phyloP scores from a whole-genome alignment of 1,140 invertebrate genomes.

The Hesperophylax magnus region DNA sequence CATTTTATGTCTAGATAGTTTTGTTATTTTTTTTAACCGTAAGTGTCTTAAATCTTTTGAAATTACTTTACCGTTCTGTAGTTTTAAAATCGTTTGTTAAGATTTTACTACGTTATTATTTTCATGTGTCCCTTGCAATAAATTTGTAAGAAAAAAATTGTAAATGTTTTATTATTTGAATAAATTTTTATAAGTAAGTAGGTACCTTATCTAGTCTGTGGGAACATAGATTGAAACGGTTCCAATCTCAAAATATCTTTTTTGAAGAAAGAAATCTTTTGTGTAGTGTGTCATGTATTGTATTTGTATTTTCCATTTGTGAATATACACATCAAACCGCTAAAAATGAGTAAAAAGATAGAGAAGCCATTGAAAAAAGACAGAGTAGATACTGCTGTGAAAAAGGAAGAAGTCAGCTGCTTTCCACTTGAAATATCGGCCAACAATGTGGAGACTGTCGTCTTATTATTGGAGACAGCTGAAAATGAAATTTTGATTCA shows the following conservation, averaged over 20 bases:
- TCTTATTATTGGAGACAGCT: slow-evolving; percentile 42
- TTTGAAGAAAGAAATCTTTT: not conserved
- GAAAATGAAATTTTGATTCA: slow-evolving; percentile 44
- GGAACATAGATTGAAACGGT: not conserved
- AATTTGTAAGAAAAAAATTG: not conserved
- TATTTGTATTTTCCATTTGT: too few relatives aligned
- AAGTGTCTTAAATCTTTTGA: not conserved
- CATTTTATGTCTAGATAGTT: slow-evolving; percentile 27
- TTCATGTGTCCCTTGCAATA: too few relatives aligned
- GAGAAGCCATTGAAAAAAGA: slow-evolving; percentile 43
- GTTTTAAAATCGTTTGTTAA: too few relatives aligned
- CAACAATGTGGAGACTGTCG: slow-evolving; percentile 45
- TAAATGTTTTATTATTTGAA: too few relatives aligned
- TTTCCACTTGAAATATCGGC: slow-evolving; percentile 47
- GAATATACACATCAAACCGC: not conserved
- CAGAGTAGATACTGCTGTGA: slow-evolving; percentile 22
- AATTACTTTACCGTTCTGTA: too few relatives aligned
- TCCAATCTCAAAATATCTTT: not conserved
- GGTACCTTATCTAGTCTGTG: too few relatives aligned
- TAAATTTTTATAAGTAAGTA: too few relatives aligned
- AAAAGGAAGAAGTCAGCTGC: slow-evolving; percentile 38
- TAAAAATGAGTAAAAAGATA: slow-evolving; percentile 24
- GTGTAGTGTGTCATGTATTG: too few relatives aligned
- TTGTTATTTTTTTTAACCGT: not conserved
- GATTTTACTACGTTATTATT: too few relatives aligned